Base-by-base conservation (phyloP, 2,113 vertebrate species). In the Chaenocephalus aceratus region DNA sequence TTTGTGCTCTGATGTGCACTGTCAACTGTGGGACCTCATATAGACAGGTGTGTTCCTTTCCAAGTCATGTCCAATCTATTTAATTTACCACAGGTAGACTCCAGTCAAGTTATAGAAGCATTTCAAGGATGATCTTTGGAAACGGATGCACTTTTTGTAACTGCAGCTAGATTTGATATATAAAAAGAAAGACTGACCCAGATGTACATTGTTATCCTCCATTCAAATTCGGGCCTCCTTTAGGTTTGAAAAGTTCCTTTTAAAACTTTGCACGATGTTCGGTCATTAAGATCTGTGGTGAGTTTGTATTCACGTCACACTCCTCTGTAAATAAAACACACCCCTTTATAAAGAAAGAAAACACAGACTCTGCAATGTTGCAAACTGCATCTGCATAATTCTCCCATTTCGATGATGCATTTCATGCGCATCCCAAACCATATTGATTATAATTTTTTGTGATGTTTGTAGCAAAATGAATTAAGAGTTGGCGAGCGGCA, bases 391-490 rank as follows among this genome's bases (percentile, higher is more conserved):
- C 85, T 86, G 65, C 89, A 89, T 91, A 86, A 87, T 88, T 84
- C 74, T 77, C 74, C 71, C 82, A 88, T 91, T 91, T 62, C 4
- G 80, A 88, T 89, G 91, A 92, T 90, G 83, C 85, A 87, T 92
- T 64, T 89, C 84, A 72, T 30, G 11, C n/a, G n/a, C 67, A 73
- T 16, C 57, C 83, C 86, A 91, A 86, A 86, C 56, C 14, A 4
- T 84, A 91, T 93, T 52, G 86, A 91, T 84, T 45, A 10, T 61
- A 65, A 30, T 77, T 88, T 82, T 86, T 77, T 79, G 82, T 61
- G 59, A 84, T 62, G 83, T 92, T 89, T 86, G 91, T 91, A 77
- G 86, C 85, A 64, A 81, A 91, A 87, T 89, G 89, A 92, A 91
- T 92, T 81, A 86, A 84, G 87, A 30, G 78, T 80, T 83, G 83